Evolutionary conservation across 2,888 invertebrate species (phyloP).

Genomic region (Camptogramma bilineatum): DNA sequence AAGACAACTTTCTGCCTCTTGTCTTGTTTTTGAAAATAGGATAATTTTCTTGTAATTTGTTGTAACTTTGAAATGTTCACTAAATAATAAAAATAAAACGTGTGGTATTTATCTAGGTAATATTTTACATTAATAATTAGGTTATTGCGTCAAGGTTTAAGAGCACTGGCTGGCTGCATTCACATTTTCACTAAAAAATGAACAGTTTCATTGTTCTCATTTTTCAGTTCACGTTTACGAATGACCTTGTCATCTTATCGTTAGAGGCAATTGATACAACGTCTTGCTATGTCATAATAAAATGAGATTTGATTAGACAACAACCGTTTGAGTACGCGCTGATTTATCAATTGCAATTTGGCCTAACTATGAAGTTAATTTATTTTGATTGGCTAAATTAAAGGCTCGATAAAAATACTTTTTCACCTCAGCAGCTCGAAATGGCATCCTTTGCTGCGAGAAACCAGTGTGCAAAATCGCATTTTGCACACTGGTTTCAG

Average conservation of each 20-base stretch:
- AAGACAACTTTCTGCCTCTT: too few species aligned
- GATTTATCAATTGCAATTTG: constrained; percentile 11
- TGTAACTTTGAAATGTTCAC: neutral
- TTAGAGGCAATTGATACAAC: constrained; percentile 19
- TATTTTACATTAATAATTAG: neutral
- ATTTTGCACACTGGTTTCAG: too few species aligned
- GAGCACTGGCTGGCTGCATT: neutral
- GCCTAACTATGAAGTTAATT: neutral
- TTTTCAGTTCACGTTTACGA: constrained; percentile 2
- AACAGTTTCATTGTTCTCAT: neutral
- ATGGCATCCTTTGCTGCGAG: too few species aligned
- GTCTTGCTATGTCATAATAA: constrained; percentile 20
- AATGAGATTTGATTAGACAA: constrained; percentile 19
- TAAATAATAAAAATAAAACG: too few species aligned
- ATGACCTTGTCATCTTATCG: constrained; percentile 23
- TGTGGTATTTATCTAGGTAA: too few species aligned
- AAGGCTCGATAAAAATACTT: neutral
- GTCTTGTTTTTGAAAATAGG: neutral
- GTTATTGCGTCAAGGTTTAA: neutral
- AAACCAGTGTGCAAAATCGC: too few species aligned
- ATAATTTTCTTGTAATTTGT: neutral
- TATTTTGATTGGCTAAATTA: neutral
- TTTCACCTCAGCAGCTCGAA: too few species aligned
- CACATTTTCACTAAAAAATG: neutral
- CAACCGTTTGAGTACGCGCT: constrained; percentile 4